Evolutionary conservation across 35 echinoderm and acorn worm species (phyloP).

Genomic region (Acanthaster planci): DNA sequence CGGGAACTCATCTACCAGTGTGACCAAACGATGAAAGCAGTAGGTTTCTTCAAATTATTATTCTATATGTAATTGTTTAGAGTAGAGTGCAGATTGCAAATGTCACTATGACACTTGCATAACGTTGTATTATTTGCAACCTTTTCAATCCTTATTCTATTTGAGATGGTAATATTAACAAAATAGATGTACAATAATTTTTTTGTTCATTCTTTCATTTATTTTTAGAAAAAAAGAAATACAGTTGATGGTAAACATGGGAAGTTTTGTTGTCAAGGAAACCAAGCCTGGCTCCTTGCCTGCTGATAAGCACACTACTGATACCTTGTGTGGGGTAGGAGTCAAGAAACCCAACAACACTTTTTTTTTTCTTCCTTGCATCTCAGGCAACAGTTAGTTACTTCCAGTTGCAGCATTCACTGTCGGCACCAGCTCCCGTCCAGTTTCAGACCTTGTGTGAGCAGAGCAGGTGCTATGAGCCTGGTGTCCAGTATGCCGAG

Average conservation of each 20-base stretch:
- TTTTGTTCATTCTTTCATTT: background rate
- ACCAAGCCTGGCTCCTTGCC: background rate
- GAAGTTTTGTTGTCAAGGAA: background rate
- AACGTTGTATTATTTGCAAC: too few species aligned
- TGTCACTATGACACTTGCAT: too few species aligned
- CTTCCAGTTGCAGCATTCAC: constrained; percentile 87
- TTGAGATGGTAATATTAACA: too few species aligned
- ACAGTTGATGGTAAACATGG: background rate
- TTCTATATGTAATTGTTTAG: too few species aligned
- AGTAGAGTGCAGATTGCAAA: too few species aligned
- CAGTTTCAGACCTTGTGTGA: constrained; percentile 89
- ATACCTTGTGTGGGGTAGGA: background rate
- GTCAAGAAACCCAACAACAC: background rate
- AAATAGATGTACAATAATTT: background rate
- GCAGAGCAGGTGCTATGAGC: constrained; percentile 67
- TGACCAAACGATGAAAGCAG: constrained; percentile 99
- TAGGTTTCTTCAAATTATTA: constrained; percentile 48
- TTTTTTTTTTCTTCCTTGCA: too few species aligned
- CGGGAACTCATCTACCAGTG: constrained; percentile 84
- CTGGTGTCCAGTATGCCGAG: constrained; percentile 83
- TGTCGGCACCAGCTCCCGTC: constrained; percentile 84
- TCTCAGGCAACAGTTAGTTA: constrained; percentile 83
- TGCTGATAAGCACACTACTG: background rate
- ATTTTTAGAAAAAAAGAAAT: background rate
- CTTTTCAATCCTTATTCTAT: too few species aligned